Evolutionary conservation across 2,888 invertebrate genomes (phyloP).

Genomic region (Scrobipalpa atriplicella): DNA sequence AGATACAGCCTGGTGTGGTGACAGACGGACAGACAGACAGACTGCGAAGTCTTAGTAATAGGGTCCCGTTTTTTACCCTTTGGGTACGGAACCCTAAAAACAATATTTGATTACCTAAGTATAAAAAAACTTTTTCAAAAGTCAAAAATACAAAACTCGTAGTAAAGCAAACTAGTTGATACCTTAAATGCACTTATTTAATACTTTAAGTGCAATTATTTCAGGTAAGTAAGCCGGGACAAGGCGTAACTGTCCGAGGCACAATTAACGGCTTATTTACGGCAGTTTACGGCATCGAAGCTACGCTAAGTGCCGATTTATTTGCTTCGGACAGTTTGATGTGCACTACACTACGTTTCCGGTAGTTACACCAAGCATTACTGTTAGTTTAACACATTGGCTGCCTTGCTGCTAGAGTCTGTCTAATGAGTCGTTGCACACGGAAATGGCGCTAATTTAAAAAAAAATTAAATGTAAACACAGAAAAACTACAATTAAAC

Average conservation of each 20-base stretch:
- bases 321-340: conserved; percentile 12
- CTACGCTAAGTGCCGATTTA: conserved; percentile 13
- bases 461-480: too few relatives aligned
- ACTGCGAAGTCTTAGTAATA: too few relatives aligned
- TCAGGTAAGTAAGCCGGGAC: neutral
- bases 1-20: too few relatives aligned
- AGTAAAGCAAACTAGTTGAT: neutral
- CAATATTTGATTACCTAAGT: too few relatives aligned
- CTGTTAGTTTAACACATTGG: neutral
- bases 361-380: neutral
- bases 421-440: too few relatives aligned
- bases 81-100: too few relatives aligned
- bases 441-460: too few relatives aligned
- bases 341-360: conserved; percentile 10
- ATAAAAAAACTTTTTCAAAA: neutral
- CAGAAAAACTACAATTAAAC: too few relatives aligned
- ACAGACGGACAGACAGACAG: too few relatives aligned
- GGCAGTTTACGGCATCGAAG: neutral
- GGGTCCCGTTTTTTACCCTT: too few relatives aligned
- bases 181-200: neutral
- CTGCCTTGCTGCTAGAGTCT: neutral
- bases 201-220: neutral
- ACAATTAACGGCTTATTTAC: conserved; percentile 19
- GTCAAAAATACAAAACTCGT: neutral
- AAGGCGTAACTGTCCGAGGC: conserved; percentile 8